A percentile compares a stretch with the other conserved stretches of the same genome.
phyloP scores from a whole-genome alignment of 1,140 invertebrate species.

The Drosophila santomea region DNA sequence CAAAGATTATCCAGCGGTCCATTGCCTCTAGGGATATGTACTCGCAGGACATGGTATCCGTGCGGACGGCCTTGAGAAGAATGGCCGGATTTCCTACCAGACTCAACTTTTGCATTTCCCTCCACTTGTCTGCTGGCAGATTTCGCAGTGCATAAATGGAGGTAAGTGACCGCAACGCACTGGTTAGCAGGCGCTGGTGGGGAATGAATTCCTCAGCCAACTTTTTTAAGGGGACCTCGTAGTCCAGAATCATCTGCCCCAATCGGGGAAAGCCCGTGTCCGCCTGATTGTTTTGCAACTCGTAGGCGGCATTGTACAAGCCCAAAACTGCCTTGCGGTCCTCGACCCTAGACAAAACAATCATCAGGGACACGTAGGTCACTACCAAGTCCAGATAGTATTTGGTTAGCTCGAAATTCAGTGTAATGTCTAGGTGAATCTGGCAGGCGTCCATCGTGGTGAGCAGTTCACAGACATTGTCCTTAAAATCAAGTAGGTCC shows the following conservation, averaged over 20 bases:
- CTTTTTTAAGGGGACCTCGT: slow-evolving; percentile 98
- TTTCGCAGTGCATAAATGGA: slow-evolving; percentile 95
- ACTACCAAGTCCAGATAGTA: slow-evolving; percentile 97
- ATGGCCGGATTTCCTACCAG: slow-evolving; percentile 96
- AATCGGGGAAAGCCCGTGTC: slow-evolving; percentile 97
- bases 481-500: slow-evolving; percentile 99
- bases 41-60: slow-evolving; percentile 98
- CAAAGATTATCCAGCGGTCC: slow-evolving; percentile 98
- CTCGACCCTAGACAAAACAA: slow-evolving; percentile 97
- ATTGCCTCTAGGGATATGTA: slow-evolving; percentile 97
- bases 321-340: slow-evolving; percentile 98
- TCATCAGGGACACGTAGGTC: slow-evolving; percentile 98
- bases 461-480: slow-evolving; percentile 98
- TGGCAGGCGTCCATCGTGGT: slow-evolving; percentile 99
- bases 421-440: slow-evolving; percentile 96
- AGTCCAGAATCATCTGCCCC: slow-evolving; percentile 99
- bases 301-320: slow-evolving; percentile 98
- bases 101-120: slow-evolving; percentile 96
- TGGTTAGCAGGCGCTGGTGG: slow-evolving; percentile 94
- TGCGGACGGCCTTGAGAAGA: slow-evolving; percentile 96
- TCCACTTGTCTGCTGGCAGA: slow-evolving; percentile 96
- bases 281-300: slow-evolving; percentile 96
- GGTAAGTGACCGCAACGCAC: slow-evolving; percentile 94
- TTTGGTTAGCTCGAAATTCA: slow-evolving; percentile 98
- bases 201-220: slow-evolving; percentile 98